Base-by-base conservation (phyloP, 2,888 invertebrate species). In the Choristoneura rosaceana region DNA sequence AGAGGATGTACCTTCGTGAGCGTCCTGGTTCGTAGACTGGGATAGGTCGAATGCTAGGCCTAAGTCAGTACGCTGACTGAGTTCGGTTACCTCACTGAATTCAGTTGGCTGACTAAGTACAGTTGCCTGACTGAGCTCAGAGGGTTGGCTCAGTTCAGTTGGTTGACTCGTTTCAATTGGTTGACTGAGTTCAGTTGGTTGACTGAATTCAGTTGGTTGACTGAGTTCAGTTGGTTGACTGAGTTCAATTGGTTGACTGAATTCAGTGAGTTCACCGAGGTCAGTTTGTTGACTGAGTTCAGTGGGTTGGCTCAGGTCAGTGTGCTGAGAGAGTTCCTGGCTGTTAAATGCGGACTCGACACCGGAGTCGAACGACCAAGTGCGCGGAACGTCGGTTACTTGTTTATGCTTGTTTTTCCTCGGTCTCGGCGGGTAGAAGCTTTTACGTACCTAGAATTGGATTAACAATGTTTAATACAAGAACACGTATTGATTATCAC, bases 341-440 rank as follows among this genome's bases (percentile, higher is more conserved):
- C 88, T 76, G 87, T 76, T 75, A 87, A 84, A 41, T 85, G 83
- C 15, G 81, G 84, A 65, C 64, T 74, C 69, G 63, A 74, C 63
- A 9, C 73, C 73, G 38, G 65, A 76, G 71, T 66, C 67, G 73
- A 73, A 58, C 43, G 70, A 59, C 47, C 33, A 52, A 67, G 61
- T 45, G 74, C 74, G 73, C 73, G 73, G 62, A 43, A 71, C 58
- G 65, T 55, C 52, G 41, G 62, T 34, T n/a, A 74, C 74, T 64
- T 47, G 71, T 47, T 78, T 79, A 55, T 84, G 82, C 78, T 88
- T 90, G 77, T 81, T 83, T 75, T 91, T 92, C 77, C 91, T 94
- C 78, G 96, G 96, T 69, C 96, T 93, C 66, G 96, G 96, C 43
- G 96, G 96, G 90, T 96, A 96, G 84, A 95, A 95, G 80, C 93